Evolutionary conservation across 1,140 invertebrate genomes (phyloP).

Genomic region (Drosophila leontia): DNA sequence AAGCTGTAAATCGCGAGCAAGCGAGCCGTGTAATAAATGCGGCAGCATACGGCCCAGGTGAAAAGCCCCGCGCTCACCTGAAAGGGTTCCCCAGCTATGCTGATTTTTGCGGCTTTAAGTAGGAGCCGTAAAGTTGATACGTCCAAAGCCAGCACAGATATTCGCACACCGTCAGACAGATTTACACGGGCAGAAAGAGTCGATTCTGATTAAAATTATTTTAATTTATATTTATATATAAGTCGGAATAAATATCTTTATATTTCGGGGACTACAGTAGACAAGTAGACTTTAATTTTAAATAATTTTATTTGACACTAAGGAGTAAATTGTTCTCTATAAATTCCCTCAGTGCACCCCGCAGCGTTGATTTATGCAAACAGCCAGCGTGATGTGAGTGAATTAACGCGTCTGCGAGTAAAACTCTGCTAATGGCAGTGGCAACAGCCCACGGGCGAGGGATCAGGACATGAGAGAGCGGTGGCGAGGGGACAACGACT

Average conservation of each 20-base stretch:
- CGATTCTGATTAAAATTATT: background rate
- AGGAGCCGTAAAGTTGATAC: conserved; percentile 49
- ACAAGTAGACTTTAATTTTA: too few species aligned
- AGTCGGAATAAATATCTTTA: too few species aligned
- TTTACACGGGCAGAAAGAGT: background rate
- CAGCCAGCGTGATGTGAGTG: conserved; percentile 68
- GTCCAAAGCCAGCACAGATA: conserved; percentile 28
- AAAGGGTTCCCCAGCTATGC: conserved; percentile 55
- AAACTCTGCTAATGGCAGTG: conserved; percentile 74
- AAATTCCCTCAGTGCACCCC: background rate
- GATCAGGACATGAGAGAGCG: background rate
- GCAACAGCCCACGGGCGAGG: conserved; percentile 38
- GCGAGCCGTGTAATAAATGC: conserved; percentile 65
- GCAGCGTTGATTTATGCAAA: conserved; percentile 75
- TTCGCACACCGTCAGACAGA: conserved; percentile 5
- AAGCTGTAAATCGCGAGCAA: conserved; percentile 53
- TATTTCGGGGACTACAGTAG: background rate
- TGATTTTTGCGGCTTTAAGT: conserved; percentile 77
- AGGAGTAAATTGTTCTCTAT: background rate
- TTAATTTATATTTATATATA: background rate
- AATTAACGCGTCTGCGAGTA: conserved; percentile 70
- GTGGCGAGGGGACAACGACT: conserved; percentile 24
- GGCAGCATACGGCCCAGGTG: conserved; percentile 63
- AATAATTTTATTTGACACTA: background rate
- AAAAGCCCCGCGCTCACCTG: conserved; percentile 19